Evolutionary conservation across 1,140 invertebrate species (phyloP).

Genomic region (Mizuhopecten yessoensis): DNA sequence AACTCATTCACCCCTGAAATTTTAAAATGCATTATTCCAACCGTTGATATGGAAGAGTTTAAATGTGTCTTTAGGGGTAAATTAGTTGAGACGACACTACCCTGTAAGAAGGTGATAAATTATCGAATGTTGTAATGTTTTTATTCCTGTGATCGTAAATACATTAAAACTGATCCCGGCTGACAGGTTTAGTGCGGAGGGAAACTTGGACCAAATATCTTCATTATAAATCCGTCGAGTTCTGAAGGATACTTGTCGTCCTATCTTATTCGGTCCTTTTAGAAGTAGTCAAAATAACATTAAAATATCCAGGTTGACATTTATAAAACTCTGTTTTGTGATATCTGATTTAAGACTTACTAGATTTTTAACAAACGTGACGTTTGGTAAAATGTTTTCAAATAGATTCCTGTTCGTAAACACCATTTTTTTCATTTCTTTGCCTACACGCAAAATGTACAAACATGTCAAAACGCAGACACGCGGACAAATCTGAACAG

Average conservation of each 20-base stretch:
- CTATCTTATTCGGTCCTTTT: not conserved
- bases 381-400: not conserved
- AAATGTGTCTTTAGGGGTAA: too few species aligned
- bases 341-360: not conserved
- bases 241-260: not conserved
- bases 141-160: not conserved
- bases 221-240: not conserved
- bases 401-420: too few species aligned
- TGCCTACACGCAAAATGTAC: too few species aligned
- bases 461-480: too few species aligned
- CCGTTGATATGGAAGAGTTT: too few species aligned
- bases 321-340: not conserved
- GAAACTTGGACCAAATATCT: not conserved
- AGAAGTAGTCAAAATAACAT: not conserved
- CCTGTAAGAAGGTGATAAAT: not conserved
- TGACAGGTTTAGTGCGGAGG: not conserved
- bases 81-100: too few species aligned
- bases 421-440: too few species aligned
- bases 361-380: not conserved
- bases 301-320: not conserved
- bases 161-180: not conserved
- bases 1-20: too few species aligned
- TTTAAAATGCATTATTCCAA: too few species aligned
- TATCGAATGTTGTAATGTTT: not conserved
- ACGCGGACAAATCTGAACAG: too few species aligned